These are phyloP conservation scores for Temnothorax longispinosus DNA, from an alignment of 1,140 invertebrate species.

Conservation along the genomic window DNA sequence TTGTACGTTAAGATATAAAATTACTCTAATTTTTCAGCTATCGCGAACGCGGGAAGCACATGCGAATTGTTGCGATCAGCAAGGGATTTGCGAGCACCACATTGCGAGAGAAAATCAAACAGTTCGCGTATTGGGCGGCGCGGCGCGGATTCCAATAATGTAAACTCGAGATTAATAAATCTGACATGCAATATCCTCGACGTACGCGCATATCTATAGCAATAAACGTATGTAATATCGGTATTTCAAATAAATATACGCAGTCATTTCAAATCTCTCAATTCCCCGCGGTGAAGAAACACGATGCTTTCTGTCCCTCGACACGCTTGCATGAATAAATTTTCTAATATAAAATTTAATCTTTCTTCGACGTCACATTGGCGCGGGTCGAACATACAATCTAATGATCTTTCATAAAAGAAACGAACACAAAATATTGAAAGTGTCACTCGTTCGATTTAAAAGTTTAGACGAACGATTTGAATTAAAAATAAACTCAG, in stretches of 20 bases:
- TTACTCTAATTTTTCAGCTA: slow-evolving; percentile 1
- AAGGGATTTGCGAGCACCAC: neutral
- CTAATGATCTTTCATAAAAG: slow-evolving; percentile 6
- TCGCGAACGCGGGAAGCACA: neutral
- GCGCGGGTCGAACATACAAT: neutral
- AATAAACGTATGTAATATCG: slow-evolving; percentile 11
- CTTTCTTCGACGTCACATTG: neutral
- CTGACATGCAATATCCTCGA: slow-evolving; percentile 21
- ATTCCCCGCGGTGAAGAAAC: slow-evolving; percentile 19
- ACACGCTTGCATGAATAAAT: neutral
- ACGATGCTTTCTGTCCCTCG: neutral
- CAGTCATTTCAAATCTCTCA: slow-evolving; percentile 30
- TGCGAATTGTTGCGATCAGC: slow-evolving; percentile 2
- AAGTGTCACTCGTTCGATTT: slow-evolving; percentile 23
- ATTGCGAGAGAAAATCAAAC: slow-evolving; percentile 26
- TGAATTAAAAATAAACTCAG: slow-evolving; percentile 41
- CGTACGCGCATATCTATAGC: neutral
- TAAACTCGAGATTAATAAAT: slow-evolving; percentile 70
- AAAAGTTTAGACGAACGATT: slow-evolving; percentile 3
- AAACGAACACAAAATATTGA: neutral
- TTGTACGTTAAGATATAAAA: neutral
- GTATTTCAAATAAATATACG: slow-evolving; percentile 24
- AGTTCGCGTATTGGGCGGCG: slow-evolving; percentile 50
- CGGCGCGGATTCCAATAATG: slow-evolving; percentile 66
- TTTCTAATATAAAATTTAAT: slow-evolving; percentile 27